phyloP scores from a whole-genome alignment of 1,140 invertebrate genomes.

The Laupala kohalensis region DNA sequence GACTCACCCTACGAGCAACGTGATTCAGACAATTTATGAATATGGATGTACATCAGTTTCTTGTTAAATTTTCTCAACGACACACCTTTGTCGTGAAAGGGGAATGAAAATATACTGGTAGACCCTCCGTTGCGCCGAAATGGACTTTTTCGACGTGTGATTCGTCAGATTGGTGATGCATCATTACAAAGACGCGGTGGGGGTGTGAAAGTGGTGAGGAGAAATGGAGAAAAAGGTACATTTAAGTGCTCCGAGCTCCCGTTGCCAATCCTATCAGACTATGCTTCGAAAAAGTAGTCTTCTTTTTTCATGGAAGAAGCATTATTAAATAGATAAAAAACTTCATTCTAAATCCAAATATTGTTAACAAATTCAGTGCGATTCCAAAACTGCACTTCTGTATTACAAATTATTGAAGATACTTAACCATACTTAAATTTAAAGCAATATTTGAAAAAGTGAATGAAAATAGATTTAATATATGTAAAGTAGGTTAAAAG shows the following conservation, averaged over 20 bases:
- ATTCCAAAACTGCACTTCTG: no score
- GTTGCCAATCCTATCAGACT: no score
- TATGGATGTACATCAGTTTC: background rate
- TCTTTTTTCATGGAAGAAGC: background rate
- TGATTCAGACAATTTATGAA: background rate
- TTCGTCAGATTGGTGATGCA: background rate
- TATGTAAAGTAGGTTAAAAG: no score
- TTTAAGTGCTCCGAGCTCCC: background rate
- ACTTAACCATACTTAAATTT: no score
- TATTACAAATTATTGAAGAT: no score
- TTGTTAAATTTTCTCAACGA: background rate
- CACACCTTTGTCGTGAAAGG: background rate
- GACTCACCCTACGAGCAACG: no score
- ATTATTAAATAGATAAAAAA: background rate
- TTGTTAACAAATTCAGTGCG: no score
- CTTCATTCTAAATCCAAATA: background rate
- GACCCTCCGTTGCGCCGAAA: background rate
- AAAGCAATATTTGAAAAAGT: no score
- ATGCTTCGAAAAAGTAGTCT: no score
- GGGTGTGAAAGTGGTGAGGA: background rate
- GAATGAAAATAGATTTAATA: no score
- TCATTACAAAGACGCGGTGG: background rate
- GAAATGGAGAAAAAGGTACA: background rate
- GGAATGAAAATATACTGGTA: background rate
- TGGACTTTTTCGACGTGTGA: background rate